phyloP scores from a whole-genome alignment of 2,888 invertebrate species.

The Hypena proboscidalis region DNA sequence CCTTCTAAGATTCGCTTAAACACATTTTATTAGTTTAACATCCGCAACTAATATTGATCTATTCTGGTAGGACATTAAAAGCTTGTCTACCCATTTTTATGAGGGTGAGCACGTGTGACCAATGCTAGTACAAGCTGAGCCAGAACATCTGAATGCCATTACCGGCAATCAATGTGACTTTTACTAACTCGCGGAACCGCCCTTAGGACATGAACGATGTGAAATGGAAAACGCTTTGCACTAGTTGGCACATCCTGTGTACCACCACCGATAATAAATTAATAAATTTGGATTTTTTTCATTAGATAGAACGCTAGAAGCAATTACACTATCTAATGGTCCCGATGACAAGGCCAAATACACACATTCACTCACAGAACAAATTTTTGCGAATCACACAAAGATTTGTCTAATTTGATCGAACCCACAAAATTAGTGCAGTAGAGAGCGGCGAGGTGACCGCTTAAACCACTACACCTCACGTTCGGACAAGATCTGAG shows the following conservation, averaged over 20 bases:
- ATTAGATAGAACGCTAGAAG: too few species aligned
- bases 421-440: too few species aligned
- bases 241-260: conserved; percentile 37
- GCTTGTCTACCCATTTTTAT: conserved; percentile 34
- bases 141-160: conserved; percentile 61
- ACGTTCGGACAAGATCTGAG: too few species aligned
- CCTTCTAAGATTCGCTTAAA: conserved; percentile 28
- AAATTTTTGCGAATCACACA: too few species aligned
- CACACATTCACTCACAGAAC: too few species aligned
- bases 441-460: too few species aligned
- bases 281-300: too few species aligned
- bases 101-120: conserved; percentile 36
- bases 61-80: conserved; percentile 50
- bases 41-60: conserved; percentile 54
- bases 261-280: too few species aligned
- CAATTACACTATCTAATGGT: too few species aligned
- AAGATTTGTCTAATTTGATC: too few species aligned
- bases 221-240: conserved; percentile 22
- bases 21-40: conserved; percentile 50
- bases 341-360: too few species aligned
- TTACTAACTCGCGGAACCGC: conserved; percentile 44
- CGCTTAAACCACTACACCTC: too few species aligned
- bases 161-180: conserved; percentile 46
- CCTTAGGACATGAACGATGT: conserved; percentile 30
- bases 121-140: conserved; percentile 23